Evolutionary conservation across 2,113 vertebrate genomes (phyloP), one percentile per base, ranked within the genome.

Genomic region (Grallaria varia): DNA sequence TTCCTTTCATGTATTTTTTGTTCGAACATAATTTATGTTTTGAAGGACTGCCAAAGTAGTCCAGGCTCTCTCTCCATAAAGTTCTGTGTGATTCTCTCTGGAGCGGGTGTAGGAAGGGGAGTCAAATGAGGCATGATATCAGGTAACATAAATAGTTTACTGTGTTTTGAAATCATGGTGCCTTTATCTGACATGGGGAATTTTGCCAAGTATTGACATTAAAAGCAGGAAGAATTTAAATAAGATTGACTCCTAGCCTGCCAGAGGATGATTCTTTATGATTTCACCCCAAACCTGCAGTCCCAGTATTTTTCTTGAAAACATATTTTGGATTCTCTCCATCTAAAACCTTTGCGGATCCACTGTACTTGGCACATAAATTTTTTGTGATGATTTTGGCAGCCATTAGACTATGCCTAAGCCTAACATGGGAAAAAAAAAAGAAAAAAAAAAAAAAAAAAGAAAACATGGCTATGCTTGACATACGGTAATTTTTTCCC

Each of bases 281-380:
- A 85, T 89, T 93, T 94, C 62, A 93, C 53, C 52, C 64, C 60
- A 92, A 96, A 90, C 16, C 28, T 94, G 49, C 35, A 84, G n/a
- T 6, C 39, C 10, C 14, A 28, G 16, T 91, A 71, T 93, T 96
- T 96, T 79, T 74, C 85, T 92, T 90, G 58, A 83, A 95, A 94
- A 82, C 47, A 50, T 69, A 53, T 80, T 93, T 96, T 97, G 94
- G 86, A 87, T 94, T 94, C 16, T 82, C 39, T 87, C 94, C 95
- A 94, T 79, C 39, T 88, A 93, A 96, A 96, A 92, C 82, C 20
- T 96, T 82, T 74, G 4, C 55, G 87, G 62, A 82, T 94, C 83
- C 87, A 72, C 64, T 77, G 20, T 80, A 75, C 58, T 92, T 91
- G 84, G 59, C 83, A 85, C 30, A 84, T 76, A 88, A 49, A 42